phyloP scores from a whole-genome alignment of 2,888 invertebrate genomes.

The Pilophorus perplexus region DNA sequence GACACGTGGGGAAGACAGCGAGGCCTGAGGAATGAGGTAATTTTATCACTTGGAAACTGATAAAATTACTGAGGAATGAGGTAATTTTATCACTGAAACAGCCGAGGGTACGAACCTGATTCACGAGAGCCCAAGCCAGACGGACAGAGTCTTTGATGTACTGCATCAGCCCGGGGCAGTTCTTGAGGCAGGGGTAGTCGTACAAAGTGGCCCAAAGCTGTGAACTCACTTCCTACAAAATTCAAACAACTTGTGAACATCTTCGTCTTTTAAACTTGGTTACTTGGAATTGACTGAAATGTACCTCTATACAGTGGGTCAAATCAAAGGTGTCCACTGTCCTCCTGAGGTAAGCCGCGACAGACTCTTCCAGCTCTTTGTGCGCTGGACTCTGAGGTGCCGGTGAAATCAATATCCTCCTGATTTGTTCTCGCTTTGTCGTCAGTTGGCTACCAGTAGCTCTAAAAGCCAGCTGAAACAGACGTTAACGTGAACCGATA shows the following conservation, averaged over 20 bases:
- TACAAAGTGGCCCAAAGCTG: slow-evolving; percentile 85
- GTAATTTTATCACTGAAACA: too few relatives aligned
- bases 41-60: too few relatives aligned
- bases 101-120: slow-evolving; percentile 61
- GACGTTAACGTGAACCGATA: background rate
- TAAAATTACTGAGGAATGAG: too few relatives aligned
- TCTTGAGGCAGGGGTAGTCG: slow-evolving; percentile 86
- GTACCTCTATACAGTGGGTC: slow-evolving; percentile 55
- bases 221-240: slow-evolving; percentile 60
- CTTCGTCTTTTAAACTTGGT: background rate
- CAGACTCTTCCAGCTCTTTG: slow-evolving; percentile 58
- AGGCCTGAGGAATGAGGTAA: background rate
- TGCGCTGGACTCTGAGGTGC: slow-evolving; percentile 49
- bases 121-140: slow-evolving; percentile 82
- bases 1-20: too few relatives aligned
- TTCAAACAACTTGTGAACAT: slow-evolving; percentile 4
- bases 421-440: slow-evolving; percentile 69
- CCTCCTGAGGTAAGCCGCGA: slow-evolving; percentile 65
- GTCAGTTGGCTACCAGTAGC: slow-evolving; percentile 69
- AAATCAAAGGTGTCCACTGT: slow-evolving; percentile 67
- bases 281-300: background rate
- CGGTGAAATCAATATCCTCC: slow-evolving; percentile 60
- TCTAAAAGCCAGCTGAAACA: slow-evolving; percentile 67
- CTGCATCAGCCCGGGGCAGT: slow-evolving; percentile 71
- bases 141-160: slow-evolving; percentile 80